phyloP scores from a whole-genome alignment of 2,888 invertebrate species.

The Xanthorhoe spadicearia region DNA sequence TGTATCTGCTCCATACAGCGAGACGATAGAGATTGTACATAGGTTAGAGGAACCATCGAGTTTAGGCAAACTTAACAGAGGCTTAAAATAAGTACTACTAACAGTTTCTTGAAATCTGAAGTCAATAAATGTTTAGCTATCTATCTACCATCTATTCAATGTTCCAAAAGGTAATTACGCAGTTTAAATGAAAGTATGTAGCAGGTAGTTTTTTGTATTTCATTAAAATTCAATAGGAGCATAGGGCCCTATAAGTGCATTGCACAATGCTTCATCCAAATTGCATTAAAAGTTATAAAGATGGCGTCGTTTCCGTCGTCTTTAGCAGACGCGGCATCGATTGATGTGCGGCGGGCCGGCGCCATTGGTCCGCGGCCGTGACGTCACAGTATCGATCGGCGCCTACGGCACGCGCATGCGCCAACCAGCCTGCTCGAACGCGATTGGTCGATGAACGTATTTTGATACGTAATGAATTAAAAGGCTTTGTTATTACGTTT shows the following conservation, averaged over 20 bases:
- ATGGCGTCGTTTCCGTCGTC: conserved; percentile 27
- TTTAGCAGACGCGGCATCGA: conserved; percentile 68
- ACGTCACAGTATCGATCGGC: conserved; percentile 80
- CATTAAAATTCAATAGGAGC: neutral
- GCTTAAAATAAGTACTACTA: too few relatives aligned
- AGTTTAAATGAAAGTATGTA: neutral
- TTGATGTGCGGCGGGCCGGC: conserved; percentile 72
- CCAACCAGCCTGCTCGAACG: conserved; percentile 49
- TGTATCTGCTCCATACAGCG: neutral
- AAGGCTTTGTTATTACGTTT: conserved; percentile 47
- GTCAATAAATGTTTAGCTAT: too few relatives aligned
- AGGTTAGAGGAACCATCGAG: too few relatives aligned
- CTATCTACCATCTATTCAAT: neutral
- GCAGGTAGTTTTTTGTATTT: neutral
- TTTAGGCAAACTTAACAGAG: too few relatives aligned
- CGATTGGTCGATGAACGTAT: conserved; percentile 66
- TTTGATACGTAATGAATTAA: conserved; percentile 57
- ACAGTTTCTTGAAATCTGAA: too few relatives aligned
- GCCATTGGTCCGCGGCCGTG: conserved; percentile 75
- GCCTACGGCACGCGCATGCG: conserved; percentile 79
- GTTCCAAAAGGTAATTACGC: neutral
- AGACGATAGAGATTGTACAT: too few relatives aligned
- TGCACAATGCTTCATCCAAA: conserved; percentile 20
- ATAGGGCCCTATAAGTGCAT: conserved; percentile 13
- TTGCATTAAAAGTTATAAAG: conserved; percentile 37